phyloP scores from a whole-genome alignment of 2,888 invertebrate species.

The Bombylius major region DNA sequence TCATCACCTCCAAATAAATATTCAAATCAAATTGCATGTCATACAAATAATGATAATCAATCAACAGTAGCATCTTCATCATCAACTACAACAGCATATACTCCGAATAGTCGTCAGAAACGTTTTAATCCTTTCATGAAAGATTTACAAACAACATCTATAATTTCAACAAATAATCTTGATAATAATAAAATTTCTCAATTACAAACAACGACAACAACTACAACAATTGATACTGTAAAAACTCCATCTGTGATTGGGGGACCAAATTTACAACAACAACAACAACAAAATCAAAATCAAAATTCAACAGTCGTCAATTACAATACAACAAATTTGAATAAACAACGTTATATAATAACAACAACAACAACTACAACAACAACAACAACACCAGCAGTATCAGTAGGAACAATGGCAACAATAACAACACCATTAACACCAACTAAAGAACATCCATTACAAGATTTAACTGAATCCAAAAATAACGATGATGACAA shows the following conservation, averaged over 20 bases:
- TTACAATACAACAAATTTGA: background rate
- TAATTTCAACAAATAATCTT: background rate
- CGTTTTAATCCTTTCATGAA: constrained; percentile 49
- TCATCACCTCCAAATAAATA: constrained; percentile 19
- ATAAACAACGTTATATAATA: background rate
- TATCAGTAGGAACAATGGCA: constrained; percentile 1
- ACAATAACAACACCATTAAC: constrained; percentile 13
- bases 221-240: background rate
- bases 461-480: constrained; percentile 13
- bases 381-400: background rate
- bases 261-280: constrained; percentile 2
- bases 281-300: background rate
- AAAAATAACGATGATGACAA: constrained; percentile 3
- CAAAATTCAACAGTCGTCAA: background rate
- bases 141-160: constrained; percentile 39
- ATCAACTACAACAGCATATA: constrained; percentile 15
- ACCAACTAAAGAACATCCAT: constrained; percentile 19
- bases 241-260: constrained; percentile 1
- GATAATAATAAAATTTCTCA: background rate
- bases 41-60: background rate
- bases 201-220: no score
- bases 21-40: constrained; percentile 15
- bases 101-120: constrained; percentile 31
- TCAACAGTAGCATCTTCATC: background rate
- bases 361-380: background rate